These are phyloP conservation scores for Clusia tigrina DNA, from an alignment of 2,888 invertebrate genomes.

Conservation along the genomic window DNA sequence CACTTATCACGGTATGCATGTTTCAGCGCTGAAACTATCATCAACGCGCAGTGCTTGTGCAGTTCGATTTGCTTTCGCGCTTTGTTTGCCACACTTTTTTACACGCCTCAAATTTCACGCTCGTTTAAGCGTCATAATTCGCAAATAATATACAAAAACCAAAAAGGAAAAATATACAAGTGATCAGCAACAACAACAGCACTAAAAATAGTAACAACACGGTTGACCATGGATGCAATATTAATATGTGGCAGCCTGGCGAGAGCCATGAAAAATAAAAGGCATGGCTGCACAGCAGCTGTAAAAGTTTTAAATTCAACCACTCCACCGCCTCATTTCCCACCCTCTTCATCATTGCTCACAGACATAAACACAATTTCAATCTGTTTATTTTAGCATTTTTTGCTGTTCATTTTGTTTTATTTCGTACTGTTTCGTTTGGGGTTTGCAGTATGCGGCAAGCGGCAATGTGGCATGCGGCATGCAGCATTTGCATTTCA, in stretches of 20 bases:
- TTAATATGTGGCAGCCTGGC: constrained; percentile 12
- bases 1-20: no score
- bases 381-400: not conserved
- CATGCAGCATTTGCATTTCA: not conserved
- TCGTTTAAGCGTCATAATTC: constrained; percentile 25
- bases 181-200: not conserved
- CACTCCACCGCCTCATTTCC: no score
- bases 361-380: not conserved
- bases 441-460: not conserved
- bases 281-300: constrained; percentile 6
- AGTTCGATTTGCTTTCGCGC: no score
- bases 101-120: constrained; percentile 17
- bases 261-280: not conserved
- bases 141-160: constrained; percentile 25
- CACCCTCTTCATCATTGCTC: no score
- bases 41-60: no score
- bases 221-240: constrained; percentile 6
- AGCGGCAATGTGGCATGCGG: no score
- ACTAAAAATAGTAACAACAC: constrained; percentile 3
- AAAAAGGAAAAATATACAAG: not conserved
- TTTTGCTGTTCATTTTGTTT: not conserved
- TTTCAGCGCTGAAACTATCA: no score
- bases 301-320: not conserved
- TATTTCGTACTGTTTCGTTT: constrained; percentile 5
- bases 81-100: not conserved